Evolutionary conservation across 2,888 invertebrate genomes (phyloP), one percentile per base, ranked within the genome.

Genomic region (Ochropacha duplaris): DNA sequence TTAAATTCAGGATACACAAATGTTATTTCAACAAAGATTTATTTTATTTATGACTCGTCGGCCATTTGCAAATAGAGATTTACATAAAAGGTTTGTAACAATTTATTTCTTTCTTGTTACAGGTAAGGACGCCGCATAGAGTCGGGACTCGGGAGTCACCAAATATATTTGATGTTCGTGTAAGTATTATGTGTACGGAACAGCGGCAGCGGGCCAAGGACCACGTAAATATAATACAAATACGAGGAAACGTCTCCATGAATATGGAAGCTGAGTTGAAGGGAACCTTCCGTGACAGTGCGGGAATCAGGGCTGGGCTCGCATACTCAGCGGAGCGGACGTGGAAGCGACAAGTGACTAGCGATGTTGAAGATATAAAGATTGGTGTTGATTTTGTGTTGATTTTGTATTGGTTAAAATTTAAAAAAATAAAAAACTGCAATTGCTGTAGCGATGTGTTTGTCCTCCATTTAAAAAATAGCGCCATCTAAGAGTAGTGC

Each of bases 231-330:
- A 68, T 71, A 75, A 75, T 72, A 63, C 67, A 58, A 59, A 64
- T 66, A 62, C n/a, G n/a, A n/a, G n/a, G n/a, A n/a, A 56, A 65
- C 71, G 64, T 44, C 44, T 60, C 58, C 55, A 64, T 74, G 76
- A 74, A 74, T 75, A 75, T 63, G 65, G 67, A 12, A 76, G 56
- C 31, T 59, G 59, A 54, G 60, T 65, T 65, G 52, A 59, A 60
- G 55, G 59, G 60, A 49, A 54, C 44, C 44, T 44, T 19, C 44
- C 57, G 59, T 62, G 61, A 68, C 69, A 64, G 68, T 60, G 57
- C 54, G 59, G 57, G 31, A 31, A 12, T 19, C 44, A 44, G 44
- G 14, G 44, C 19, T 44, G 44, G 16, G 44, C 19, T 44, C 9
- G 19, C 9, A 9, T 2, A 1, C 1, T 0, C 19, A 44, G 44